A percentile compares a stretch with the other conserved stretches of the same genome.
phyloP scores from a whole-genome alignment of 2,797 vertebrate genomes.

The Molothrus ater region DNA sequence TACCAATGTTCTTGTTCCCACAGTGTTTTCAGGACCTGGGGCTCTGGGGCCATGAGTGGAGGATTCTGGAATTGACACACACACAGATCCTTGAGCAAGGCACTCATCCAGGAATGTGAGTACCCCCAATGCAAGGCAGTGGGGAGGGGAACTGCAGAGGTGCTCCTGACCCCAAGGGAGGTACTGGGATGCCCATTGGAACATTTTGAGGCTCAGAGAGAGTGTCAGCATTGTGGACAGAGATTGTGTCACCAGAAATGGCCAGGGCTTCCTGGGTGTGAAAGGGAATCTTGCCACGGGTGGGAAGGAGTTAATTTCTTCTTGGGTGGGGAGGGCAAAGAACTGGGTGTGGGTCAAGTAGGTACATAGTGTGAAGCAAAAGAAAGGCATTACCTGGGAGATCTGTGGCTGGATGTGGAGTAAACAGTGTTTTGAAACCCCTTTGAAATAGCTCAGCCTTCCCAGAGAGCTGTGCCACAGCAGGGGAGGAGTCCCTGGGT shows the following conservation, averaged over 20 bases:
- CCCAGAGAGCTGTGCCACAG: not conserved
- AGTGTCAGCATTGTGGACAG: not conserved
- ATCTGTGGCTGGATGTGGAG: not conserved
- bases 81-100: not conserved
- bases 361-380: not conserved
- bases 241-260: not conserved
- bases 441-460: not conserved
- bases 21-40: not conserved
- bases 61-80: rapidly evolving
- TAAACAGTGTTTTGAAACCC: not conserved
- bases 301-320: slow-evolving; percentile 17
- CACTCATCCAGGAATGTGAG: not conserved
- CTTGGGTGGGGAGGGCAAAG: not conserved
- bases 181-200: not conserved
- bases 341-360: slow-evolving; percentile 16
- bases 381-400: not conserved
- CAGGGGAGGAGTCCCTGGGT: not conserved
- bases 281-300: not conserved
- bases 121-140: rapidly evolving
- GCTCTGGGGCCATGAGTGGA: not conserved
- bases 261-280: not conserved
- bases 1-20: not conserved
- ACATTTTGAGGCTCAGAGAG: not conserved
- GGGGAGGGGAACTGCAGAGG: not conserved
- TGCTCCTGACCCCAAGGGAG: not conserved